Base-by-base conservation (phyloP, 2,888 invertebrate species). In the Ferrisia virgata region DNA sequence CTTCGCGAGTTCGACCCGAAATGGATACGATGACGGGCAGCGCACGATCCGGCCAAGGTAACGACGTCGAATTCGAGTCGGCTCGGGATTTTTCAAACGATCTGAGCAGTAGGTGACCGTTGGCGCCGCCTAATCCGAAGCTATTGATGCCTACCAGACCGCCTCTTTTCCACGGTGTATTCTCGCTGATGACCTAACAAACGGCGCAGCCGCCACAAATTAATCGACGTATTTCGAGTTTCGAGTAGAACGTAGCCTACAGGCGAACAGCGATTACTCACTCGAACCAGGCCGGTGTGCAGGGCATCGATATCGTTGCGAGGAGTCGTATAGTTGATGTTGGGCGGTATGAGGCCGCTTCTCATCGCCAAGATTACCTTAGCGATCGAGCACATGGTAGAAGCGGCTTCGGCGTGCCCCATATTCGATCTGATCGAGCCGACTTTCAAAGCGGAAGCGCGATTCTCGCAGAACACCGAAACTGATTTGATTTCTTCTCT, bases 121-220 rank as follows among this genome's bases (percentile, higher is more conserved):
- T 84, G 15, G 84, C 43, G 5, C 84, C 84, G n/a, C 84, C 84
- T 18, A 84, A 69, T 2, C 84, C 84, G 31, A 84, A 84, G 33
- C 84, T 78, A 36, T 78, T 84, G 18, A 84, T 76, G 11, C 36
- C 84, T 2, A 84, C 78, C n/a, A 76, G 11, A 9, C 78, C 78
- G 25, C 53, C 53, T 1, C 9, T 72, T 53, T 31, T 43, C 78
- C 84, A 84, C 8, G 53, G 47, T 4, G 78, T 84, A 28, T 43
- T 28, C 33, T 84, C 84, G 5, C 78, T 84, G 1, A 84, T 76
- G 5, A 84, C 84, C 84, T 84, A 22, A 13, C 11, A 31, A 53
- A 40, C 2, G 5, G 36, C 4, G 36, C 72, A 22, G 11, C 31
- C 31, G 31, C 25, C 31, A 31, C 4, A 40, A 40, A 40, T 9